A percentile compares a stretch with the other conserved stretches of the same genome.
Evolutionary conservation across 2,113 vertebrate genomes (phyloP).

Genomic region (Falcunculus frontatus): DNA sequence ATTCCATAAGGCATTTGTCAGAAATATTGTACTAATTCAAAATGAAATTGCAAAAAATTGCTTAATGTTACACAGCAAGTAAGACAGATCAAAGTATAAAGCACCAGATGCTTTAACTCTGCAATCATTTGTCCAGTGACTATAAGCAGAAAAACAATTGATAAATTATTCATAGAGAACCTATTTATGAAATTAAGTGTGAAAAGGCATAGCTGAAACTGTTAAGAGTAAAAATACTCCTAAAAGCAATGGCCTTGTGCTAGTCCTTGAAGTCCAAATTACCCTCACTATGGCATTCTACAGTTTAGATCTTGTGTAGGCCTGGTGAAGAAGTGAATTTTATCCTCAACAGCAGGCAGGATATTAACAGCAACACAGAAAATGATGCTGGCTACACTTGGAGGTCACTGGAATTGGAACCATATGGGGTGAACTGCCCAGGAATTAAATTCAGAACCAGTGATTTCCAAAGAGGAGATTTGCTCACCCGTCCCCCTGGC

Average conservation of each 20-base stretch:
- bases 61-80: neutral
- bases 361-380: neutral
- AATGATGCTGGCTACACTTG: rapidly evolving
- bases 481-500: neutral
- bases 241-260: neutral
- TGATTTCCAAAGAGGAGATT: neutral
- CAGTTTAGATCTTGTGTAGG: neutral
- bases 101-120: neutral
- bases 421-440: neutral
- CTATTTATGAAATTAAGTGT: neutral
- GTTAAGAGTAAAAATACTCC: neutral
- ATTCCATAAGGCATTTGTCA: neutral
- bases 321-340: neutral
- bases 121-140: neutral
- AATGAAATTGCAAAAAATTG: neutral
- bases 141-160: neutral
- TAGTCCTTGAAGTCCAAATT: neutral
- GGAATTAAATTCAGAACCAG: neutral
- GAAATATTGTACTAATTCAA: neutral
- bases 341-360: neutral
- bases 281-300: neutral
- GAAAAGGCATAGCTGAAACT: neutral
- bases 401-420: neutral
- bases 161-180: neutral
- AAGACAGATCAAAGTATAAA: neutral